phyloP scores from a whole-genome alignment of 2,888 invertebrate species.

The Scrobipalpa costella region DNA sequence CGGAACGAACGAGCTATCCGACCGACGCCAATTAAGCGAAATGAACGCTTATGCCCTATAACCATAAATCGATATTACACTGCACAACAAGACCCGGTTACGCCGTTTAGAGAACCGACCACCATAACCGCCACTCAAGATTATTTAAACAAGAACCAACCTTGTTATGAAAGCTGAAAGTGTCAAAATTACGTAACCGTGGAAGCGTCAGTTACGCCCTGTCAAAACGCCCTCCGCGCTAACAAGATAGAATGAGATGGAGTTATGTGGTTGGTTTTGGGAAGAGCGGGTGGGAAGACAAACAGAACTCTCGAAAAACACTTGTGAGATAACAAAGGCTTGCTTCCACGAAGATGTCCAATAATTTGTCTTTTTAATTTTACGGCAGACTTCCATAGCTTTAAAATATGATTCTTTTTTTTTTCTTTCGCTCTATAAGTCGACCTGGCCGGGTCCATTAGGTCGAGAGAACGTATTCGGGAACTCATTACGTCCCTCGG shows the following conservation, averaged over 20 bases:
- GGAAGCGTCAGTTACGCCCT: conserved; percentile 78
- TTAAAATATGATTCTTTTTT: conserved; percentile 61
- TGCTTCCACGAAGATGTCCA: conserved; percentile 79
- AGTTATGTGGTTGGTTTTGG: conserved; percentile 54
- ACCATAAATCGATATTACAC: conserved; percentile 75
- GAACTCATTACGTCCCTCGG: conserved; percentile 68
- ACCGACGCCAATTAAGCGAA: conserved; percentile 74
- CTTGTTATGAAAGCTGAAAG: conserved; percentile 78
- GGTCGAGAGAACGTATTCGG: conserved; percentile 67
- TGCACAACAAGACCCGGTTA: conserved; percentile 64
- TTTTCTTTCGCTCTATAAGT: conserved; percentile 62
- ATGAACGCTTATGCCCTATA: conserved; percentile 73
- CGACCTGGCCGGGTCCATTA: conserved; percentile 71
- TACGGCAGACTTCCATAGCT: conserved; percentile 77
- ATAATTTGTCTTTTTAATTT: conserved; percentile 82
- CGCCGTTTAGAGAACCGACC: conserved; percentile 71
- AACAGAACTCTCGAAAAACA: conserved; percentile 80
- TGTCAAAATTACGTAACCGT: conserved; percentile 77
- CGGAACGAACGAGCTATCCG: conserved; percentile 67
- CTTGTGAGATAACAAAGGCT: conserved; percentile 80
- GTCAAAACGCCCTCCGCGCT: conserved; percentile 70
- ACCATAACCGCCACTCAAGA: conserved; percentile 57
- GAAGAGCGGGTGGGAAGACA: conserved; percentile 63
- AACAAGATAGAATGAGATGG: conserved; percentile 74
- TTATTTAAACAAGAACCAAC: conserved; percentile 68